phyloP scores from a whole-genome alignment of 1,140 invertebrate species.

The Orchesella cincta region DNA sequence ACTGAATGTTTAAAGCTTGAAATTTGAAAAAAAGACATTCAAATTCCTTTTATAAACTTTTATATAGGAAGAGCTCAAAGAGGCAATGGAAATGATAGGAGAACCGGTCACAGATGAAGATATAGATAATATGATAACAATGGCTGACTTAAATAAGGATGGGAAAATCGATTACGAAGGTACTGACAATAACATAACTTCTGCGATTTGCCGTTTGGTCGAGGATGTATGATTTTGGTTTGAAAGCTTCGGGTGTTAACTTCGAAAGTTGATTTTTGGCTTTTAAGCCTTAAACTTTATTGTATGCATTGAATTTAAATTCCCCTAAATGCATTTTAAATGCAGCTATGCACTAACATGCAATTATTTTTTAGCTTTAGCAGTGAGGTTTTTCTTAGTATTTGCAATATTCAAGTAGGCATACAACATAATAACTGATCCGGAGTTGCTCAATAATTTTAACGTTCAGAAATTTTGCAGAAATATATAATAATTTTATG shows the following conservation, averaged over 20 bases:
- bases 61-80: conserved; percentile 67
- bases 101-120: conserved; percentile 71
- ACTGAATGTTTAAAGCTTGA: neutral
- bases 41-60: conserved; percentile 20
- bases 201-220: too few relatives aligned
- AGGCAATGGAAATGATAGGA: conserved; percentile 75
- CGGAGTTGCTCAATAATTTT: too few relatives aligned
- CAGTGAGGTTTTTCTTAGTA: too few relatives aligned
- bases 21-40: neutral
- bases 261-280: neutral
- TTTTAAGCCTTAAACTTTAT: neutral
- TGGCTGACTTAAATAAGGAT: conserved; percentile 74
- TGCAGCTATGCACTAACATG: too few relatives aligned
- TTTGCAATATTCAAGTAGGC: too few relatives aligned
- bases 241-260: neutral
- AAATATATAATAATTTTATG: neutral
- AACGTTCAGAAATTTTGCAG: too few relatives aligned
- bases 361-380: too few relatives aligned
- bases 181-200: conserved; percentile 55
- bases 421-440: too few relatives aligned
- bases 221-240: neutral
- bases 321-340: neutral
- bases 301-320: neutral
- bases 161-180: conserved; percentile 78
- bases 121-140: conserved; percentile 68